Base-by-base conservation (phyloP, 2,888 invertebrate species). In the Drosophila infuscata region DNA sequence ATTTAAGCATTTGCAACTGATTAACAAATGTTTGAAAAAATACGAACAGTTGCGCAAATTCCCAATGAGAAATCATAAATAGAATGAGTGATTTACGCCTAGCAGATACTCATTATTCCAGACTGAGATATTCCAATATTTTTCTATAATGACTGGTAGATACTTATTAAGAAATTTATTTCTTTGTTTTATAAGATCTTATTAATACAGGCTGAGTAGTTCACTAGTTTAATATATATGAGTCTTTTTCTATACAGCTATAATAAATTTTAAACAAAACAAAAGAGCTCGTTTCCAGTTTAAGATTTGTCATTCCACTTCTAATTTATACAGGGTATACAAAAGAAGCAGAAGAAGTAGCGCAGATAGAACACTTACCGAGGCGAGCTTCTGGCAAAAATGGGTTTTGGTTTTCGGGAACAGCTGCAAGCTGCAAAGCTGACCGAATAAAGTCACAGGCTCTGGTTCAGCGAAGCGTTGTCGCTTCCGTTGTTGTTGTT, bases 401-500 rank as follows among this genome's bases (percentile, higher is more conserved):
- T 53, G 35, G 35, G 38, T 66, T 70, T 64, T 57, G 51, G 30
- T 36, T 57, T 53, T 25, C 66, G 58, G 73, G 58, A 79, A 79
- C 85, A 84, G 90, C 84, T 84, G 86, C 80, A 71, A 60, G 51
- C 52, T 46, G 20, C 46, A 46, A 46, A 46, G 78, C 57, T 56
- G 80, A 33, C 53, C 74, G 43, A 70, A 77, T 72, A 72, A 67
- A 79, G 74, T 61, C 59, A 46, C 74, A 63, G 51, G 62, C 49
- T 48, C 35, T 43, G 43, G 60, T 64, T 61, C 68, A 79, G 64
- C 78, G 82, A 79, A 82, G 74, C 78, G 82, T 82, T 82, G 66
- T 70, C 75, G 79, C 79, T 79, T 79, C 79, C 82, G 79, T 85
- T 65, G 75, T 68, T 59, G 61, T 68, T 59, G 61, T 48, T 83